These are phyloP conservation scores for Schlechtendalia chinensis DNA, from an alignment of 1,140 invertebrate genomes.

Conservation along the genomic window DNA sequence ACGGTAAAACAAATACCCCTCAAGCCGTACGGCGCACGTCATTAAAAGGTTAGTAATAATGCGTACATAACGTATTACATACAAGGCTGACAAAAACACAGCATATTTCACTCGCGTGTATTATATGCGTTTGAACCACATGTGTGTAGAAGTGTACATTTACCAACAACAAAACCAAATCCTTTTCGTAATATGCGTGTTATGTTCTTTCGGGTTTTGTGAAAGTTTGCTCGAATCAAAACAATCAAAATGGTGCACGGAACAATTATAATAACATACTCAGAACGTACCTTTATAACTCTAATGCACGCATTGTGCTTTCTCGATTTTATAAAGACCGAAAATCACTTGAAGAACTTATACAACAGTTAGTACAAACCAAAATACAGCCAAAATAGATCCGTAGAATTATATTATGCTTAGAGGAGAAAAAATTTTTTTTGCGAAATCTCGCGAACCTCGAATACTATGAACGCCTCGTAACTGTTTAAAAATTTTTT, in stretches of 20 bases:
- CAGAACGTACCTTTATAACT: too few relatives aligned
- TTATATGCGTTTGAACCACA: background rate
- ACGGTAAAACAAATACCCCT: background rate
- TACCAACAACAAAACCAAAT: background rate
- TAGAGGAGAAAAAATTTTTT: too few relatives aligned
- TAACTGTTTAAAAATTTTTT: too few relatives aligned
- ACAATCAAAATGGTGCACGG: background rate
- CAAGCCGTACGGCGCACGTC: background rate
- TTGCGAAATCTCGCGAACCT: too few relatives aligned
- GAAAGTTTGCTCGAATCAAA: background rate
- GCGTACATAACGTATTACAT: background rate
- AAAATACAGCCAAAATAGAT: too few relatives aligned
- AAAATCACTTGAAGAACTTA: too few relatives aligned
- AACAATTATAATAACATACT: too few relatives aligned
- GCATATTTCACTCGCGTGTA: background rate
- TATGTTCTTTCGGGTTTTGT: background rate
- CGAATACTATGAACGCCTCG: too few relatives aligned
- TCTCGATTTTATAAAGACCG: too few relatives aligned
- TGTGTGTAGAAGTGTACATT: background rate
- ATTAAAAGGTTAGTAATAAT: constrained; percentile 6
- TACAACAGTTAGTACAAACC: too few relatives aligned
- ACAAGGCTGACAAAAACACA: background rate
- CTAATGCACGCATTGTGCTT: too few relatives aligned
- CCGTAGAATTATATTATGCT: too few relatives aligned
- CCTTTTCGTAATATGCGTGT: background rate